Evolutionary conservation across 1,140 invertebrate species (phyloP), one percentile per base, ranked within the genome.

Genomic region (Harlomillsia oculata): DNA sequence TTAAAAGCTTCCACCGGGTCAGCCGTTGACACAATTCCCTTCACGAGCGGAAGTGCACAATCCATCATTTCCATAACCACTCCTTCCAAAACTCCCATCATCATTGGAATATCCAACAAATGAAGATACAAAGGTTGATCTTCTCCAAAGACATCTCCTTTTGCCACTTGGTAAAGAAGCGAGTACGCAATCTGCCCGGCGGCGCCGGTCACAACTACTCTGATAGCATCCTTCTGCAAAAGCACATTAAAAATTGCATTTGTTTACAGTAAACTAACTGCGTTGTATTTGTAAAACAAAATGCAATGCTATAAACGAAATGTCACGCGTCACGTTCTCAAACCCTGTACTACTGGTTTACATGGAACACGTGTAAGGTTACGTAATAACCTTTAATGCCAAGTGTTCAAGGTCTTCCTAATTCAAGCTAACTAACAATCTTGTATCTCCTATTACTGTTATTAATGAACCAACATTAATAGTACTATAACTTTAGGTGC

Each of bases 101-200:
- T 96, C 8, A 83, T 82, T 39, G 86, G 80, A 70, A 99, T 98
- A 76, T 99, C 97, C 53, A 99, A 75, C 44, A 99, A 77, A 68
- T 91, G 87, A 13, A 99, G 77, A 68, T 84, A 84, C 5, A 99
- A 74, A 0, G 88, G 84, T 72, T 96, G 91, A 40, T 93, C 76
- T 41, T 78, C 74, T 11, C 97, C 96, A 77, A 99, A 99, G 0
- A 99, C 94, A 76, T 93, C 85, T 63, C 97, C 97, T 68, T 91
- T 92, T 16, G 89, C 89, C 65, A 99, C 78, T 73, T 90, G 87
- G 68, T 91, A 93, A 0, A 98, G 71, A 25, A 99, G 75, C 1
- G 94, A 97, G 72, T 99, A 99, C 36, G 91, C 96, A 67, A 99
- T 99, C 76, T 99, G 97, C 16, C 95, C 94, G 49, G 92, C 92